These are phyloP conservation scores for Venturia canescens DNA, from an alignment of 1,140 invertebrate species.

Conservation along the genomic window DNA sequence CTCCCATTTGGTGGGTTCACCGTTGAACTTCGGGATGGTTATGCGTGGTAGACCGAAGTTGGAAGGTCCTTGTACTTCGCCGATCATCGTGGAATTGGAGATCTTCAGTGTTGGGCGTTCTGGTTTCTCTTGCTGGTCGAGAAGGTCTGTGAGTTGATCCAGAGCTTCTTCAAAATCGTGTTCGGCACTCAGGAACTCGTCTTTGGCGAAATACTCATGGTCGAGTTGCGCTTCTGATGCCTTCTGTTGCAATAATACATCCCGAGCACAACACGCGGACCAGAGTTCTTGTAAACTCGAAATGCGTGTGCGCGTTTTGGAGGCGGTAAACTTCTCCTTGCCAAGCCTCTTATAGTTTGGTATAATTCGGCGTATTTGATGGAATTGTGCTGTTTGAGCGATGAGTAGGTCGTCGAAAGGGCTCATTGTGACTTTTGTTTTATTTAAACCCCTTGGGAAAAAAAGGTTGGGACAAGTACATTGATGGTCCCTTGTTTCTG, in stretches of 20 bases:
- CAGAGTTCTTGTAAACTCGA: conserved; percentile 10
- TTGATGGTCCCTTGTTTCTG: no score
- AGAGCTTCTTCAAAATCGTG: conserved; percentile 2
- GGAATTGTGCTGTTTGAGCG: not conserved
- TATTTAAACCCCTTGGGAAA: no score
- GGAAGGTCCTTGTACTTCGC: not conserved
- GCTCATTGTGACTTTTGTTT: no score
- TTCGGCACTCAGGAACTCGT: conserved; percentile 5
- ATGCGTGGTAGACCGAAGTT: conserved; percentile 12
- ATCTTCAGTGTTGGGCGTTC: no score
- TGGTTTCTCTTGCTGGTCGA: conserved; percentile 11
- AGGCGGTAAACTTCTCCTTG: conserved; percentile 7
- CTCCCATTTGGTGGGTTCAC: conserved; percentile 20
- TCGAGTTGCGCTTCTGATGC: not conserved
- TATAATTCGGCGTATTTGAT: conserved; percentile 1
- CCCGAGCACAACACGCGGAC: not conserved
- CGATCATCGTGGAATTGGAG: not conserved
- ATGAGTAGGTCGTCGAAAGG: no score
- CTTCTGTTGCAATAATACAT: conserved; percentile 12
- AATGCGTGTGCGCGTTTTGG: conserved; percentile 25
- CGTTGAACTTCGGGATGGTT: conserved; percentile 27
- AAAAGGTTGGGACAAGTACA: no score
- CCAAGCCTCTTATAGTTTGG: conserved; percentile 17
- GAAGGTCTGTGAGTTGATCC: conserved; percentile 32
- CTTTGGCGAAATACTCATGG: not conserved